phyloP scores from a whole-genome alignment of 2,797 vertebrate species.

The Melopsittacus undulatus region DNA sequence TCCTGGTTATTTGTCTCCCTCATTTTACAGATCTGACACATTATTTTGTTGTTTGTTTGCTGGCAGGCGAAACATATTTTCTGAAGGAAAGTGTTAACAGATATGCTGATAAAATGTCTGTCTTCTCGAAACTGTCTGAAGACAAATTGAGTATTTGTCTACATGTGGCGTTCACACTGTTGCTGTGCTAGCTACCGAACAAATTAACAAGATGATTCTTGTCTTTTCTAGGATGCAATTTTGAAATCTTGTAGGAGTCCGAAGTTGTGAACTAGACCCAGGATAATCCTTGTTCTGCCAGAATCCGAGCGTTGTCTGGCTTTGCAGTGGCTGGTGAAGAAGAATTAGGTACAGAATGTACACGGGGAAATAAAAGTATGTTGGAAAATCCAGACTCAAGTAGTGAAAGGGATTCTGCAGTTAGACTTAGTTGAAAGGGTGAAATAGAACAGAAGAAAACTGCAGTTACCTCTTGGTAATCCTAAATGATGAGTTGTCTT shows the following conservation, averaged over 20 bases:
- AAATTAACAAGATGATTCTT: slow-evolving; percentile 54
- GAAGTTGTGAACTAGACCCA: not conserved
- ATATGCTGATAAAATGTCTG: slow-evolving; percentile 60
- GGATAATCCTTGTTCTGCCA: not conserved
- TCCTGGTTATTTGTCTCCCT: slow-evolving; percentile 36
- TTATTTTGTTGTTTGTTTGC: slow-evolving; percentile 66
- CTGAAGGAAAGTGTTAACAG: slow-evolving; percentile 69
- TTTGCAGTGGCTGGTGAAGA: not conserved
- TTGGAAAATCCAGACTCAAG: not conserved
- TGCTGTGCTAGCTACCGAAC: slow-evolving; percentile 29
- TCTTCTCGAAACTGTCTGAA: slow-evolving; percentile 61
- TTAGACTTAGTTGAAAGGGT: not conserved
- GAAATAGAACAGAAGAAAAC: not conserved
- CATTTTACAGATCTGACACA: slow-evolving; percentile 38
- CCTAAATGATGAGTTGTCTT: not conserved
- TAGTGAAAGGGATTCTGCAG: not conserved
- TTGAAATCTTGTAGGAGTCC: not conserved
- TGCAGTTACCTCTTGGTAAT: not conserved
- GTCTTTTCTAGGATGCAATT: slow-evolving; percentile 11
- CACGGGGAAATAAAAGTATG: not conserved
- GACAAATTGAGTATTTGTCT: slow-evolving; percentile 56
- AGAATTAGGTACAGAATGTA: not conserved
- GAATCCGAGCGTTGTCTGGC: not conserved
- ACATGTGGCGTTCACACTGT: slow-evolving; percentile 46
- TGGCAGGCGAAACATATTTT: slow-evolving; percentile 64